phyloP scores from a whole-genome alignment of 1,140 invertebrate species.

The Anoplolepis gracilipes region DNA sequence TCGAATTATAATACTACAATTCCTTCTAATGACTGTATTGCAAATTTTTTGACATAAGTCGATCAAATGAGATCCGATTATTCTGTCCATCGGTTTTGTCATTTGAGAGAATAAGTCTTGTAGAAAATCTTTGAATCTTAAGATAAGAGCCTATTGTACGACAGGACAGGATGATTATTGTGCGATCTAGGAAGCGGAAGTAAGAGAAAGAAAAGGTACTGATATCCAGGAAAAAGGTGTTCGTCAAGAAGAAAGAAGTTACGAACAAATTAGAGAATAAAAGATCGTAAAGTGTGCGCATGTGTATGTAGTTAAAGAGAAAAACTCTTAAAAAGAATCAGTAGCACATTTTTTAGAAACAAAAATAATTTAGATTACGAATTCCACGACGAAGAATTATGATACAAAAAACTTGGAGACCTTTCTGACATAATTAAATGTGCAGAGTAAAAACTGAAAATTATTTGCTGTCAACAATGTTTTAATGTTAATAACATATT shows the following conservation, averaged over 20 bases:
- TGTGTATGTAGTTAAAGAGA: background rate
- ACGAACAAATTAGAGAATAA: conserved; percentile 13
- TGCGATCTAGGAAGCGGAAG: conserved; percentile 50
- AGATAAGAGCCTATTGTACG: conserved; percentile 68
- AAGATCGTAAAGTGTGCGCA: background rate
- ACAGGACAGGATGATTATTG: conserved; percentile 69
- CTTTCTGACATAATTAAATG: background rate
- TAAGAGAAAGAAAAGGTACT: conserved; percentile 37
- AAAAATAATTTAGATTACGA: background rate
- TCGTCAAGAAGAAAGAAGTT: background rate
- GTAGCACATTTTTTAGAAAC: background rate
- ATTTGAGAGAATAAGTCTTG: background rate
- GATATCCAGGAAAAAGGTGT: background rate
- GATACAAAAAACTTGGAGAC: background rate
- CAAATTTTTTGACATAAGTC: conserved; percentile 25
- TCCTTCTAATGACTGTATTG: background rate
- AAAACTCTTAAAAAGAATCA: background rate
- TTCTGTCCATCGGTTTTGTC: background rate
- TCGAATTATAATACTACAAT: conserved; percentile 20
- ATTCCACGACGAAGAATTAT: background rate
- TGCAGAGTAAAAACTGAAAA: background rate
- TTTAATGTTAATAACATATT: background rate
- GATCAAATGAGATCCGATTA: conserved; percentile 38
- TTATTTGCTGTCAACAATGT: background rate
- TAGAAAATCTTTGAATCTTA: conserved; percentile 11